Base-by-base conservation (phyloP, 2,888 invertebrate species). In the Bimastos eiseni region DNA sequence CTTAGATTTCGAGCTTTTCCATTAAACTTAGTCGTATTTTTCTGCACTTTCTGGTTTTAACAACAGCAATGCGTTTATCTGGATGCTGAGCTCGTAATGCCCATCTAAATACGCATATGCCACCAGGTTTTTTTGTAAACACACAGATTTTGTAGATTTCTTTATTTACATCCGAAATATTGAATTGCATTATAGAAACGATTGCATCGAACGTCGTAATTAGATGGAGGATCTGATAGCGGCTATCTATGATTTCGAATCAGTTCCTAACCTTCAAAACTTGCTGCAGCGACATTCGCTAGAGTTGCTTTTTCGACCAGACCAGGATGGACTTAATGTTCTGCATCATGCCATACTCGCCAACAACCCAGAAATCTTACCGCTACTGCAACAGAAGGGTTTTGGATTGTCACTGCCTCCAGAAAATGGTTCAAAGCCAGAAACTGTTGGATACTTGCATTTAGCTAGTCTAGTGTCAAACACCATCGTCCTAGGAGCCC, bases 291-390 rank as follows among this genome's bases (percentile, higher is more conserved):
- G 49, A 37, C 44, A 70, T 44, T 36, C 41, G 30, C 34, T 30
- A 33, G 90, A 49, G 34, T 30, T 30, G 13, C 41, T 91, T 44
- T 90, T 91, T 24, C 34, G 41, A 92, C 90, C 92, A 24, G 94
- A 94, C 86, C 92, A 91, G 17, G 90, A 93, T 49, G 92, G 92
- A n/a, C 91, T 94, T 83, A 93, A 94, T 91, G 91, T 94, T 15
- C 92, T 94, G 13, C 94, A 94, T 89, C 93, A 94, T 91, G 93
- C 94, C 55, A 94, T 94, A 13, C 91, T 94, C 84, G 91, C 93
- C 4, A 93, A 93, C 90, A 93, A 94, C 90, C 91, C 93, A 6
- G 93, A 93, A 89, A 93, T 93, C 13, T 92, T 93, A 6, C 93
- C 93, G 15, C 91, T 93, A 0, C 91, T 94, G 38, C 93, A 94